Base-by-base conservation (phyloP, 2,888 invertebrate genomes). In the Plagiodera versicolora region DNA sequence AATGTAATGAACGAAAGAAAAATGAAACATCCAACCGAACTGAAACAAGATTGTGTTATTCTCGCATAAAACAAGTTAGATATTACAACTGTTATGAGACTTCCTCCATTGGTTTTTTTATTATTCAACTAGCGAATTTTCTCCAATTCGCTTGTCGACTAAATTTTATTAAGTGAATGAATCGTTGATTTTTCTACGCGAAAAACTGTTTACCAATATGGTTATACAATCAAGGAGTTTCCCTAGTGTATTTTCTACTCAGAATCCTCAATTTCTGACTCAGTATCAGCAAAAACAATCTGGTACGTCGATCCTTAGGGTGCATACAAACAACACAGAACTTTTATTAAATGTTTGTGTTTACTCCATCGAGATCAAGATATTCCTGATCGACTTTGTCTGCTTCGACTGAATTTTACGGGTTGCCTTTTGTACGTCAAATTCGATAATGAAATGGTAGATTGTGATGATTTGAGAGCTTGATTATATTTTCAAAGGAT, bases 271-370 rank as follows among this genome's bases (percentile, higher is more conserved):
- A 24, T 28, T 44, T 17, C 53, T 24, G 17, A 24, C 44, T 19
- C 52, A 18, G 24, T 52, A 61, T 61, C 61, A 24, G 44, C 47
- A 52, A 18, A 19, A 18, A 20, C 45, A 51, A 61, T 61, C 61
- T 57, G 20, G 28, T 47, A 56, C 44, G 53, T 19, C 39, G 19
- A 10, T 48, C 56, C 48, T 49, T 53, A 16, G 56, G 24, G 53
- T 32, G 53, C 51, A 61, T 57, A 61, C 49, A 57, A 53, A 61
- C 52, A 50, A 57, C 39, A 61, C 56, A 53, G 45, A 56, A 56
- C 53, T 52, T 61, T 61, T 61, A 56, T 61, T 61, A 56, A 57
- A 61, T 57, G 56, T 57, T 61, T 61, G 56, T 61, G 57, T 61
- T 61, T 53, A 57, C 61, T 49, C 39, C 53, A 53, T 46, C 56